Conservation (phyloP, 1,140 invertebrate genomes). For the Proctacanthus coquilletti region DNA sequence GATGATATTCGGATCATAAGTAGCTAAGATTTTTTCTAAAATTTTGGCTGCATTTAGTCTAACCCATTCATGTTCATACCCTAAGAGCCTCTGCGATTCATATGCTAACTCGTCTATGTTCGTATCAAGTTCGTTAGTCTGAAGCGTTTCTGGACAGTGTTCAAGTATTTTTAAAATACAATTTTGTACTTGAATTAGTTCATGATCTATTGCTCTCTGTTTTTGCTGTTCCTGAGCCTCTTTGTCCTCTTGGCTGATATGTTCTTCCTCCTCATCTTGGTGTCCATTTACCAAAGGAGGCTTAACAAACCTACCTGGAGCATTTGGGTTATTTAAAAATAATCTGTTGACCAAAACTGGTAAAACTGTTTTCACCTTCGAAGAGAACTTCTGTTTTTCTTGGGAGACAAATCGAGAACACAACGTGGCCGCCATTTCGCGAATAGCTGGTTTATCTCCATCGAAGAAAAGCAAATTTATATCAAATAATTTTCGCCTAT, state of each 20-base stretch:
- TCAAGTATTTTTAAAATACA: constrained; percentile 34
- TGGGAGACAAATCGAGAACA: constrained; percentile 53
- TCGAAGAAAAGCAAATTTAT: constrained; percentile 48
- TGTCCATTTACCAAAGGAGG: constrained; percentile 7
- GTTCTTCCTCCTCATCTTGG: constrained; percentile 15
- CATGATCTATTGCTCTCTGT: constrained; percentile 35
- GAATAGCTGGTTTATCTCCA: constrained; percentile 41
- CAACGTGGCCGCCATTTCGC: constrained; percentile 44
- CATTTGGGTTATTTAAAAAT: constrained; percentile 9
- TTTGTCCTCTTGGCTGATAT: constrained; percentile 20
- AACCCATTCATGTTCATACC: constrained; percentile 46
- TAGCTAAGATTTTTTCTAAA: constrained; percentile 49
- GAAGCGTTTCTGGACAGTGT: constrained; percentile 31
- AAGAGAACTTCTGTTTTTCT: constrained; percentile 49
- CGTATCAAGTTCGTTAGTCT: constrained; percentile 25
- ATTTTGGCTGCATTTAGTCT: constrained; percentile 57
- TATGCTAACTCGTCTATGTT: constrained; percentile 46
- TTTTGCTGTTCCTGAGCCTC: constrained; percentile 30
- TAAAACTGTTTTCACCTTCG: constrained; percentile 38
- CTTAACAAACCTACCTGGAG: constrained; percentile 19
- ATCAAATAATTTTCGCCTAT: constrained; percentile 47
- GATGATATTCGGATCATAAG: constrained; percentile 44
- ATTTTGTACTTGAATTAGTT: constrained; percentile 38
- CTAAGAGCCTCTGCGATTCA: constrained; percentile 52
- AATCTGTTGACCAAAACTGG: constrained; percentile 38